Evolutionary conservation across 2,113 vertebrate genomes (phyloP), one percentile per base, ranked within the genome.

Genomic region (Peromyscus maniculatus): DNA sequence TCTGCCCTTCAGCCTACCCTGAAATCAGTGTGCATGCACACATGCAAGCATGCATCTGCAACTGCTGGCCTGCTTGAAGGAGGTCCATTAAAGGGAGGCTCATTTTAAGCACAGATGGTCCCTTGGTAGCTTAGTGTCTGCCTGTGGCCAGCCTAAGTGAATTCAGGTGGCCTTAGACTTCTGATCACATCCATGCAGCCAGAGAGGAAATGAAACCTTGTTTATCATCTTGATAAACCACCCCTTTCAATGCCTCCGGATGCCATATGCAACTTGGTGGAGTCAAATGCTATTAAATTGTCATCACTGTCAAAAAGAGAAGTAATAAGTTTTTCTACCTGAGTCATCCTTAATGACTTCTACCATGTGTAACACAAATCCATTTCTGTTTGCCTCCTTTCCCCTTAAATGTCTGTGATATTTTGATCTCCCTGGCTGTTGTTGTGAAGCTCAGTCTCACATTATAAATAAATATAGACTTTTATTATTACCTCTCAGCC

Each of bases 191-290:
- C 95, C 97, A 93, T 95, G 97, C 97, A 98, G 97, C 98, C 98
- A 98, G 97, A 96, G 77, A 98, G 88, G 93, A 98, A 98, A 98
- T 97, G 97, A 98, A 98, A 98, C 97, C 98, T 98, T 98, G 98
- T 99, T 99, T 98, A 98, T 99, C 99, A 99, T 99, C 98, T 98
- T 99, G 98, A 99, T 98, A 98, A 98, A 99, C 98, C 98, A 33
- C 95, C 95, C 91, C 94, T 96, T 97, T 98, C 98, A 97, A 64
- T 98, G 98, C 98, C 97, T 98, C 97, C 57, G 97, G 98, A 98
- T 57, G 74, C 96, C 98, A 95, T 94, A 89, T 98, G 98, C 98
- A 98, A 98, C 97, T 97, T 82, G 64, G 98, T 86, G 89, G 98
- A 98, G 97, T 98, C 98, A 98, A 98, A 99, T 99, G 96, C 97